Evolutionary conservation across 2,113 vertebrate genomes (phyloP).

Genomic region (Romanogobio albipinnatus): DNA sequence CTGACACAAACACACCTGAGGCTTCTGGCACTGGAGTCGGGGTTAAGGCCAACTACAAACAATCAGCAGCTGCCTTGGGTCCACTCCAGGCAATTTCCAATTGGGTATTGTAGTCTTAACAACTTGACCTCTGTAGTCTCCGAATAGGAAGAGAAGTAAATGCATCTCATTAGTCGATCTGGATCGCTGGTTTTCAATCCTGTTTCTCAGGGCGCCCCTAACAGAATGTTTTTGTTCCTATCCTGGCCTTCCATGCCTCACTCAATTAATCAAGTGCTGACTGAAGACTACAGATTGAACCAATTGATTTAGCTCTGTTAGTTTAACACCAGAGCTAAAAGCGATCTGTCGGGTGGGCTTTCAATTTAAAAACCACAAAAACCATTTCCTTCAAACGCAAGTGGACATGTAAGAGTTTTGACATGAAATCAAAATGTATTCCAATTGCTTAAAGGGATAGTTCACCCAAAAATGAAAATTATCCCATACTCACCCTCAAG

Average conservation of each 20-base stretch:
- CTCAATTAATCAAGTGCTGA: constrained; percentile 39
- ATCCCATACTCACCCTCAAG: too few species aligned
- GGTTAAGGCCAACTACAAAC: constrained; percentile 36
- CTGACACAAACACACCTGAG: constrained; percentile 31
- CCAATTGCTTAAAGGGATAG: neutral
- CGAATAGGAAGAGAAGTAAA: constrained; percentile 17
- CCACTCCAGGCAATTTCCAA: constrained; percentile 26
- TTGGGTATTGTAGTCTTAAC: constrained; percentile 50
- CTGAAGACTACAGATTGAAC: constrained; percentile 36
- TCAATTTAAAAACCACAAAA: constrained; percentile 17
- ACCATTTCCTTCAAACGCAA: neutral
- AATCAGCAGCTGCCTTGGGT: constrained; percentile 36
- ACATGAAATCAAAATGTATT: neutral
- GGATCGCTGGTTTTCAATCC: constrained; percentile 29
- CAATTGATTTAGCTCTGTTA: constrained; percentile 40
- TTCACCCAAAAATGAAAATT: too few species aligned
- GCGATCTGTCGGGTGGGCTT: constrained; percentile 5
- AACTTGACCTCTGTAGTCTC: constrained; percentile 42
- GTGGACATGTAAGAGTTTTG: neutral
- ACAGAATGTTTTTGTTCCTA: constrained; percentile 23
- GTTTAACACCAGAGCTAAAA: constrained; percentile 28
- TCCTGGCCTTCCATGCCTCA: constrained; percentile 7
- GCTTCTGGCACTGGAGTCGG: constrained; percentile 7
- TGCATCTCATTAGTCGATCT: constrained; percentile 38
- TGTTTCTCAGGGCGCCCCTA: neutral